Evolutionary conservation across 1,140 invertebrate species (phyloP), one percentile per base, ranked within the genome.

Genomic region (Gonatopus flavifemur): DNA sequence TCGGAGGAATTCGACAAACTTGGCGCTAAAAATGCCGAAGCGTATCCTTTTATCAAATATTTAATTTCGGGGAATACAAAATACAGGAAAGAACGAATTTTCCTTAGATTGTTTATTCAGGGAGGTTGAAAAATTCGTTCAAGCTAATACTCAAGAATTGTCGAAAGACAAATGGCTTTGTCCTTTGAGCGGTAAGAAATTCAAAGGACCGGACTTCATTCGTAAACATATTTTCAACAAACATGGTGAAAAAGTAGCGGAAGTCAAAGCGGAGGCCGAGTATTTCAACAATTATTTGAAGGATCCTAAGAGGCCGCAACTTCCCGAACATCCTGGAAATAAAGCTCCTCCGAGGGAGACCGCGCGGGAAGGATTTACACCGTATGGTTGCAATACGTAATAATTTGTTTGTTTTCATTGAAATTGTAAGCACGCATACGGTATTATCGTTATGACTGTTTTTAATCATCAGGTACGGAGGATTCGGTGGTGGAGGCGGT

Each of bases 161-260:
- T 89, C 90, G 0, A 96, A 97, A 64, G 96, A 98, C 67, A 99
- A 98, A 64, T 99, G 96, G 96, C 74, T 99, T 19, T 99, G 97
- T 81, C 96, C 97, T 0, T 79, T 99, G 0, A 98, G 94, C 49
- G 96, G 96, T 0, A 99, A 99, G 72, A 99, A 99, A 72, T 99
- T 99, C 76, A 99, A 98, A 76, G 97, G 96, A 0, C 95, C 97
- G 0, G 96, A 99, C 68, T 99, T 98, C 79, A 96, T 99, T 10
- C 86, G 94, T 24, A 99, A 99, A 72, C 97, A 99, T 71, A 97
- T 99, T 33, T 91, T 95, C 58, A 98, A 98, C 71, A 99, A 99
- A 67, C 96, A 99, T 69, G 86, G 75, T 0, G 97, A 99, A 62
- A 98, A 98, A 78, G 87, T 99, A 16, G 92, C 98, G 13, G 94